These are phyloP conservation scores for Scophthalmus maximus DNA, from an alignment of 2,113 vertebrate genomes.

Conservation along the genomic window DNA sequence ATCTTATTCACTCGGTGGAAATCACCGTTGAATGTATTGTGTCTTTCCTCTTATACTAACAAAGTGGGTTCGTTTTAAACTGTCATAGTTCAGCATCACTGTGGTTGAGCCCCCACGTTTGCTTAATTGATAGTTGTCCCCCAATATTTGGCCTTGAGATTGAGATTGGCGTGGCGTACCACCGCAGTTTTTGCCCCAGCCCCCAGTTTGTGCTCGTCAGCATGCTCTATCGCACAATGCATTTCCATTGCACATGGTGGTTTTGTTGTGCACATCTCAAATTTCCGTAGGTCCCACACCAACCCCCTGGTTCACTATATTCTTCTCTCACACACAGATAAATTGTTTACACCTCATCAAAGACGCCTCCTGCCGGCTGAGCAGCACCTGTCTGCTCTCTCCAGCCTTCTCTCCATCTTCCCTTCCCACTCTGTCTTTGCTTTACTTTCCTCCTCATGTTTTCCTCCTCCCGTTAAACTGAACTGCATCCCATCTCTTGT, in stretches of 20 bases:
- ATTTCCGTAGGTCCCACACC: constrained; percentile 18
- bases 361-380: constrained; percentile 89
- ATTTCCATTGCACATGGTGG: constrained; percentile 45
- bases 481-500: constrained; percentile 86
- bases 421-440: constrained; percentile 75
- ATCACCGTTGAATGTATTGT: neutral
- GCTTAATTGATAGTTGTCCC: constrained; percentile 16
- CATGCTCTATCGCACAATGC: constrained; percentile 24
- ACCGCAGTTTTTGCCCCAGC: no score
- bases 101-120: constrained; percentile 18
- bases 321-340: constrained; percentile 92
- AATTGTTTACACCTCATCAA: constrained; percentile 93
- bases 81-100: constrained; percentile 19
- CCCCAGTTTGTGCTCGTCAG: constrained; percentile 23
- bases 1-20: constrained; percentile 17
- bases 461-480: constrained; percentile 73
- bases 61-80: constrained; percentile 26
- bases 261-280: constrained; percentile 27
- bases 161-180: constrained; percentile 4
- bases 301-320: constrained; percentile 76
- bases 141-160: neutral
- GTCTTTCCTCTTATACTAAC: constrained; percentile 65
- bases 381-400: constrained; percentile 85
- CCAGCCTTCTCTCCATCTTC: constrained; percentile 84
- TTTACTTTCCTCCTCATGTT: constrained; percentile 75